Percentiles rank a stretch among this genome's conserved stretches.
phyloP scores from a whole-genome alignment of 2,888 invertebrate genomes.

The Caenorhabditis sp. region DNA sequence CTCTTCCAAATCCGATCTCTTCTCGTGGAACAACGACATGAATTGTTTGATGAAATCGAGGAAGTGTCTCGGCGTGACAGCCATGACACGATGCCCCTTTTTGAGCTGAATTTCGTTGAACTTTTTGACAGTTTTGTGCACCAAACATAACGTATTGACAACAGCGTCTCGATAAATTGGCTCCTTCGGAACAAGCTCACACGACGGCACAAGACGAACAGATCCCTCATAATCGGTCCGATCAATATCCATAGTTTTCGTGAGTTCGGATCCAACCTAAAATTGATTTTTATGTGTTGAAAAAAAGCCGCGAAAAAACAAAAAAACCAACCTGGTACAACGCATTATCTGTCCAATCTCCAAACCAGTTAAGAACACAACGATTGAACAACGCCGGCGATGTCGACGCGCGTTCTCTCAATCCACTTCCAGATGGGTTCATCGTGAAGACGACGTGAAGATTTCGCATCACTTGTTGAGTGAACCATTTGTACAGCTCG shows the following conservation, averaged over 20 bases:
- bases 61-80: slow-evolving; percentile 96
- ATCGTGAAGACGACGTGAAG: slow-evolving; percentile 99
- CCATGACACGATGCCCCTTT: slow-evolving; percentile 92
- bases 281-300: neutral
- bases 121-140: slow-evolving; percentile 90
- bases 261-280: slow-evolving; percentile 88
- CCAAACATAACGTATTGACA: slow-evolving; percentile 97
- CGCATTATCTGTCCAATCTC: slow-evolving; percentile 97
- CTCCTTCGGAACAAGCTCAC: slow-evolving; percentile 72
- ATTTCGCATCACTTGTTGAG: slow-evolving; percentile 93
- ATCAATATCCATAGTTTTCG: slow-evolving; percentile 91
- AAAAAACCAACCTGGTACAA: slow-evolving; percentile 59
- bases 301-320: neutral
- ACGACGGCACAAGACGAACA: slow-evolving; percentile 88
- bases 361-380: slow-evolving; percentile 99
- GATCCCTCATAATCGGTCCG: slow-evolving; percentile 85
- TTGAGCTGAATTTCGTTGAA: slow-evolving; percentile 79
- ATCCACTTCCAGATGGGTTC: slow-evolving; percentile 98
- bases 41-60: slow-evolving; percentile 99
- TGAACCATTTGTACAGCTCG: slow-evolving; percentile 99
- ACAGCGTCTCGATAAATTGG: slow-evolving; percentile 77
- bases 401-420: slow-evolving; percentile 97
- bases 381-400: slow-evolving; percentile 98
- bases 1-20: slow-evolving; percentile 93
- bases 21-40: slow-evolving; percentile 89